These are phyloP conservation scores for Oreochromis mossambicus DNA, from an alignment of 2,797 vertebrate species.

Conservation along the genomic window DNA sequence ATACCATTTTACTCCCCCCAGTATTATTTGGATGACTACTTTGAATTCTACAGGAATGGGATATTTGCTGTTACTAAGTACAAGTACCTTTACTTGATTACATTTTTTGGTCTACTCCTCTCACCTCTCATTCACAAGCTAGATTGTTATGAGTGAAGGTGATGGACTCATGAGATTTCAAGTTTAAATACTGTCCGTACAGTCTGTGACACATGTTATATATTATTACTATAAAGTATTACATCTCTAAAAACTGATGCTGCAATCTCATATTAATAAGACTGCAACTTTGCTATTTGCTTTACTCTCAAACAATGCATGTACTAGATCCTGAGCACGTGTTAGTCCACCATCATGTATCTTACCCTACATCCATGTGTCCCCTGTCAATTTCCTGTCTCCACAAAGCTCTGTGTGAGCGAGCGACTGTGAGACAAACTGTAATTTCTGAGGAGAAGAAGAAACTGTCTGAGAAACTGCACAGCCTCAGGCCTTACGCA, in stretches of 20 bases:
- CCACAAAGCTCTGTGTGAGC: conserved; percentile 13
- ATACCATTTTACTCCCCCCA: not conserved
- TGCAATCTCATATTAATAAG: not conserved
- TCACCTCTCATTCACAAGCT: not conserved
- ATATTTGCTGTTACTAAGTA: not conserved
- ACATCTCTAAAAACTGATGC: not conserved
- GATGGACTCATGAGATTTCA: not conserved
- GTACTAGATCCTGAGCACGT: not conserved
- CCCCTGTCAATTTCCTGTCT: conserved; percentile 30
- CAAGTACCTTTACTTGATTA: not conserved
- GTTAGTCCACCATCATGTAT: conserved; percentile 1
- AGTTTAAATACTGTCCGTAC: not conserved
- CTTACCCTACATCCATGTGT: conserved; percentile 9
- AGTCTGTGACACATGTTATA: not conserved
- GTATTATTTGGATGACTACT: not conserved
- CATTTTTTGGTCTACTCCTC: not conserved
- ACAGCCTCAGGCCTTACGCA: conserved; percentile 58
- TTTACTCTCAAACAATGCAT: not conserved
- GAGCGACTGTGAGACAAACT: conserved; percentile 30
- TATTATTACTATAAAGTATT: not conserved
- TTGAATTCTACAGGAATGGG: not conserved
- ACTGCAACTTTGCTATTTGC: not conserved
- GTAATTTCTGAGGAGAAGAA: conserved; percentile 49
- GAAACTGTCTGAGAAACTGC: conserved; percentile 27
- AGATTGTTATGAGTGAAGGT: not conserved